A percentile compares a stretch with the other conserved stretches of the same genome.
These are phyloP conservation scores for Anthrax anthrax DNA, from an alignment of 2,888 invertebrate genomes.

Conservation along the genomic window DNA sequence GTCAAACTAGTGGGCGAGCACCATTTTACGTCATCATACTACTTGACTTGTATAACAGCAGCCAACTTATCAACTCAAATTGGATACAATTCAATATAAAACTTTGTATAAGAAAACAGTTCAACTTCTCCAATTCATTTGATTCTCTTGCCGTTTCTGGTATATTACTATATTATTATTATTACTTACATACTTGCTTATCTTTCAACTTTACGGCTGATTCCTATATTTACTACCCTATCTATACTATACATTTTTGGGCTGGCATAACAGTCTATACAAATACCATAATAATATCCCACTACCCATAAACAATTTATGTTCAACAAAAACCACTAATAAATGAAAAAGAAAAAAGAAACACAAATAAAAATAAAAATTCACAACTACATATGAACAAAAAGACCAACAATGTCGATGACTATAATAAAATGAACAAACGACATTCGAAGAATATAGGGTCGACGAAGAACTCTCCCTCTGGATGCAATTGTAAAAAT, in stretches of 20 bases:
- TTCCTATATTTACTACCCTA: neutral
- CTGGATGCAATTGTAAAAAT: neutral
- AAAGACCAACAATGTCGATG: neutral
- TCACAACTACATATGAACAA: neutral
- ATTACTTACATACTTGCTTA: neutral
- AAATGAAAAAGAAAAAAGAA: neutral
- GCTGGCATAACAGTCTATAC: constrained; percentile 5
- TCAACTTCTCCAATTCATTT: neutral
- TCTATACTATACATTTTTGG: neutral
- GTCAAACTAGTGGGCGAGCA: constrained; percentile 9
- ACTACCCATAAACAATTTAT: constrained; percentile 7
- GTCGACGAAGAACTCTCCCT: neutral
- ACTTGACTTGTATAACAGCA: neutral
- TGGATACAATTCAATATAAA: neutral
- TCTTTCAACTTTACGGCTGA: neutral
- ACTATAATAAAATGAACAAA: neutral
- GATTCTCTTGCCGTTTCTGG: neutral
- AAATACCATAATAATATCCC: constrained; percentile 7
- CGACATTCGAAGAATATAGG: no score
- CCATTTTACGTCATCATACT: neutral
- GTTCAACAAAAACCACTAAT: neutral
- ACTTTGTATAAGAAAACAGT: neutral
- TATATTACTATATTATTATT: neutral
- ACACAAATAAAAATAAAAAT: neutral
- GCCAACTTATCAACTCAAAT: neutral